Evolutionary conservation across 2,888 invertebrate genomes (phyloP), one percentile per base, ranked within the genome.

Genomic region (Drosophila peninsularis): DNA sequence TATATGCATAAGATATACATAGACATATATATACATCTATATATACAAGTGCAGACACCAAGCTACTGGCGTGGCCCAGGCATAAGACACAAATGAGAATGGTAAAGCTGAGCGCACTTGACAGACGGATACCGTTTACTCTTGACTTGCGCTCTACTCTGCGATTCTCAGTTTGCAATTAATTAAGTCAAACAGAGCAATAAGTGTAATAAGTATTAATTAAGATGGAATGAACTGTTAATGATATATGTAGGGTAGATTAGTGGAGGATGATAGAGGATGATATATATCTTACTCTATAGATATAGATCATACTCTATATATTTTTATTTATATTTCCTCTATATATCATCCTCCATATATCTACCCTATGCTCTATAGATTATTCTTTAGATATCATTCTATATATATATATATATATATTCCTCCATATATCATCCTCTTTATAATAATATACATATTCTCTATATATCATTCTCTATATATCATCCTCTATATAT

Each of bases 11-110:
- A 11, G 9, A 17, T 39, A 44, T 10, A 21, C 7, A 42, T 10
- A 47, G 1, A 30, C 7, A 21, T 32, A 30, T 3, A n/a, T 7
- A 37, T 27, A 47, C 10, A n/a, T 42, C 21, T 32, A 54, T 14
- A 56, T 52, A 60, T 64, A 71, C 62, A 63, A 79, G 70, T 79
- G 69, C 76, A 76, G 65, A 66, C 54, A 68, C 58, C 62, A 68
- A 57, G 65, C 74, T 62, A 62, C 41, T 61, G 14, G 32, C 45
- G 58, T 75, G 63, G 54, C 61, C 78, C 58, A 44, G 47, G 62
- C 57, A 47, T 55, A 61, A 45, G 14, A 39, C 55, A 21, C 32
- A 39, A 49, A 21, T 27, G 47, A 56, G 34, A 21, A 34, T 27
- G 6, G 19, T 47, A 49, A 32, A 61, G 39, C 41, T 5, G 41